Evolutionary conservation across 2,113 vertebrate genomes (phyloP), one percentile per base, ranked within the genome.

Genomic region (Trematomus loennbergii): DNA sequence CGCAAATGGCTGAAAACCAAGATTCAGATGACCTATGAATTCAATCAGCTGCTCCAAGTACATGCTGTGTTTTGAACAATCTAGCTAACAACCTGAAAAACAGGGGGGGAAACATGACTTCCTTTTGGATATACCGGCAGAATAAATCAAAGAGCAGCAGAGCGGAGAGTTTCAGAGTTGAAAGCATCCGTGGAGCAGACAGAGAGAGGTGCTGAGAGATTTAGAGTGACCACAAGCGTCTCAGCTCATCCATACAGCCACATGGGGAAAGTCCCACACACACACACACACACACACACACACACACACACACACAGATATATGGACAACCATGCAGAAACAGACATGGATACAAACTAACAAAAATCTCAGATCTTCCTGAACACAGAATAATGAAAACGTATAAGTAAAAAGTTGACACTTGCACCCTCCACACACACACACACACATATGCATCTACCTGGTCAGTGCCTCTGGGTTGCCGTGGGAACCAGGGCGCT

Each of bases 391-490:
- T 9, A 45, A 46, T 62, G 36, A 12, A 12, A 7, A 33, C 9
- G 29, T 5, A 10, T 6, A 49, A 55, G 43, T 11, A 49, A 9
- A 49, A 76, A 45, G 55, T 72, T 81, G 43, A 60, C 49, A 50
- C 63, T 25, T 25, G 25, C 25, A 25, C 25, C 25, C 25, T 25
- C 25, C 29, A 29, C 29, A 29, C 29, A 29, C 29, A 4, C 64
- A 65, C 59, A 74, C 75, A 71, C 71, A 60, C 64, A 74, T 59
- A 74, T 40, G 52, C 12, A 58, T 77, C 80, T 94, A 95, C 94
- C 94, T 94, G 91, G 66, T 82, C 55, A 81, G 88, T 87, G 82
- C 82, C 86, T 85, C 78, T 18, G 67, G 82, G 91, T 93, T 93
- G 90, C 91, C 63, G 79, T 89, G 88, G 93, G 89, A 89, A 93